Base-by-base conservation (phyloP, 2,888 invertebrate genomes). In the Galerucella nymphaeae region DNA sequence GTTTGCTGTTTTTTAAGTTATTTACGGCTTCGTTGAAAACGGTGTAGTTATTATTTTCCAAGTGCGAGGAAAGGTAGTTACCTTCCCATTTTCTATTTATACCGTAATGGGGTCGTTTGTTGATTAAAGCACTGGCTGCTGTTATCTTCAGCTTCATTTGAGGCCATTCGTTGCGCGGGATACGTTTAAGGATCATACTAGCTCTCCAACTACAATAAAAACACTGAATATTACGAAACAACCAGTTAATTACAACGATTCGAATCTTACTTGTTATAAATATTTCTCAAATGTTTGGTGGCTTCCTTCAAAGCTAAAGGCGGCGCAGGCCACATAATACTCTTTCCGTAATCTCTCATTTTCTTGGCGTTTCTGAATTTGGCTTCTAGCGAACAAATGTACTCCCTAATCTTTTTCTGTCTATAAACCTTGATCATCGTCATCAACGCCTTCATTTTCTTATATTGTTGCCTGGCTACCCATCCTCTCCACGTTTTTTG, bases 401-500 rank as follows among this genome's bases (percentile, higher is more conserved):
- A 96, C 48, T 90, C 87, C 57, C 93, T 89, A 82, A 93, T 87
- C 85, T 95, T 96, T 87, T 94, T 95, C 66, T 89, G 88, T 69
- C 93, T 90, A 89, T 96, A 99, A 10, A 93, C 91, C 69, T 91
- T 89, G 87, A 94, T 93, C 81, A 99, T 98, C 72, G 89, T 86
- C 78, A 94, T 87, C 0, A 96, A 94, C 0, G 99, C 98, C 85
- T 92, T 91, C 91, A 98, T 93, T 86, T 92, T 92, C 85, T 92
- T 92, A 86, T 94, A 97, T 65, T 93, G 90, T 83, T 90, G 90
- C 23, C 99, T 83, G 1, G 90, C 89, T 58, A 87, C 82, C 75
- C 89, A 89, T 45, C 86, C 99, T 80, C 98, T 90, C 92, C 97
- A 97, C 86, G 96, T 94, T 88, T 98, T 99, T 89, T 99, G 99